A percentile compares a stretch with the other conserved stretches of the same genome.
Evolutionary conservation across 2,888 invertebrate species (phyloP).

Genomic region (Meta bourneti): DNA sequence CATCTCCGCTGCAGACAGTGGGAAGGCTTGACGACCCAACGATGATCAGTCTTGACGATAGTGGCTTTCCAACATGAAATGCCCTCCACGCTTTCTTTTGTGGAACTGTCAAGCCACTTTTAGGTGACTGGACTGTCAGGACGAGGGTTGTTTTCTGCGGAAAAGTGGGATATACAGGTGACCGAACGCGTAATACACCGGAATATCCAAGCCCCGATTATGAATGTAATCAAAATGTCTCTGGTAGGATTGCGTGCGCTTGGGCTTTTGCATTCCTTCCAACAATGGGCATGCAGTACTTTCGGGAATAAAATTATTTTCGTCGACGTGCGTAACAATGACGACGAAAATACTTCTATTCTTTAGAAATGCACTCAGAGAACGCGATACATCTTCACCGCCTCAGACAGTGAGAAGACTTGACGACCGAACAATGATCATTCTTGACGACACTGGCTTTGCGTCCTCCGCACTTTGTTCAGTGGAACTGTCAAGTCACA

Average conservation of each 20-base stretch:
- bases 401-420: too few relatives aligned
- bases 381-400: too few relatives aligned
- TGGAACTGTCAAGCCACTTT: not conserved
- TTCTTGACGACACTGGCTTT: not conserved
- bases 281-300: constrained; percentile 10
- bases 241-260: constrained; percentile 29
- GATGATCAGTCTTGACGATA: not conserved
- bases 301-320: not conserved
- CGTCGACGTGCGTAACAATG: not conserved
- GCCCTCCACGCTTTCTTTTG: not conserved
- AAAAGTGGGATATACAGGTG: not conserved
- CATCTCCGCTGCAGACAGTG: too few relatives aligned
- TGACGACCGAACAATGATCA: too few relatives aligned
- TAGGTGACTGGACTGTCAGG: constrained; percentile 14
- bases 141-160: not conserved
- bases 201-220: constrained; percentile 50
- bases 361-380: too few relatives aligned
- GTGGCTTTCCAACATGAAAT: not conserved
- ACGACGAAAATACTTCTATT: too few relatives aligned
- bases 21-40: too few relatives aligned
- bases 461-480: not conserved
- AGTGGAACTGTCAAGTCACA: constrained; percentile 1
- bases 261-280: not conserved
- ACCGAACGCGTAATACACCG: constrained; percentile 18
- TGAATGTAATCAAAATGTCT: constrained; percentile 62